phyloP scores from a whole-genome alignment of 1,140 invertebrate species.

The Macrobrachium rosenbergii region DNA sequence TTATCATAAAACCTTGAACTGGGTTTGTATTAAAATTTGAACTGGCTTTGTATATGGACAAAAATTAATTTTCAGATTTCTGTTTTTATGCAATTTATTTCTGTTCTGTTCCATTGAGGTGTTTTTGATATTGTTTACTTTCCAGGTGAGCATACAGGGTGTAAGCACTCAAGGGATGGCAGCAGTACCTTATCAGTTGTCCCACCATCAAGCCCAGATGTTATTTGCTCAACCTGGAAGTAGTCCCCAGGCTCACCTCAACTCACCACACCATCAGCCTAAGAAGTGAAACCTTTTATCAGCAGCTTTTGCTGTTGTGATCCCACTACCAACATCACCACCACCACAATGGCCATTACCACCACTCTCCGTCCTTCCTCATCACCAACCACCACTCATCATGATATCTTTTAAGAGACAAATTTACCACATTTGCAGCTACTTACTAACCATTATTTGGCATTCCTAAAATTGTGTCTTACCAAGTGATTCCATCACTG shows the following conservation, averaged over 20 bases:
- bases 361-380: too few species aligned
- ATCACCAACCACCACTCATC: too few species aligned
- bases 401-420: too few species aligned
- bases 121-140: neutral
- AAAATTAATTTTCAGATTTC: neutral
- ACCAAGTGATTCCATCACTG: too few species aligned
- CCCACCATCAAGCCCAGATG: conserved; percentile 70
- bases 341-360: too few species aligned
- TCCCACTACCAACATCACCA: too few species aligned
- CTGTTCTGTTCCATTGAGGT: neutral
- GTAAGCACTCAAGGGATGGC: conserved; percentile 56
- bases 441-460: too few species aligned
- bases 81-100: neutral
- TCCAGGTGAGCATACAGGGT: conserved; percentile 48
- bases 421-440: too few species aligned
- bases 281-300: conserved; percentile 37
- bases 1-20: too few species aligned
- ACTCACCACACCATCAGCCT: conserved; percentile 40
- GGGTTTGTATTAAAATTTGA: too few species aligned
- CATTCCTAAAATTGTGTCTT: too few species aligned
- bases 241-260: conserved; percentile 32
- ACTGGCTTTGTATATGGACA: too few species aligned
- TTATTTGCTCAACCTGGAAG: conserved; percentile 66
- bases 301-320: neutral
- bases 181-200: conserved; percentile 68